Evolutionary conservation across 2,113 vertebrate species (phyloP).

Genomic region (Microtus richardsoni): DNA sequence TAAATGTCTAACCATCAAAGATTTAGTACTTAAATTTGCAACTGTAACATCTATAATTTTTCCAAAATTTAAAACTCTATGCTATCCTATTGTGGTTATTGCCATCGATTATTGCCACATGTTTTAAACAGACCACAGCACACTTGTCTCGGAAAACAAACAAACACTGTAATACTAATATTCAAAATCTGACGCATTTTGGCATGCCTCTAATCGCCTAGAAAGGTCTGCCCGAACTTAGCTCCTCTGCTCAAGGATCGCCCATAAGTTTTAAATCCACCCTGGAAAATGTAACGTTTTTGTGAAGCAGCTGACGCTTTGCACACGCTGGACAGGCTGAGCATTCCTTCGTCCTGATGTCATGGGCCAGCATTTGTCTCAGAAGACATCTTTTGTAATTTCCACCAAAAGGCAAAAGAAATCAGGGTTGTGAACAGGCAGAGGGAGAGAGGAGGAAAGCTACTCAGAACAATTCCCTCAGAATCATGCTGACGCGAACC

Average conservation of each 20-base stretch:
- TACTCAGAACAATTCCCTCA: constrained; percentile 80
- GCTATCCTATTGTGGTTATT: not conserved
- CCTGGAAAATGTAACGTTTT: constrained; percentile 84
- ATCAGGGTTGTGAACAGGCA: constrained; percentile 84
- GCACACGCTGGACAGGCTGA: constrained; percentile 82
- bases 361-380: constrained; percentile 89
- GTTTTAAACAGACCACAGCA: constrained; percentile 8
- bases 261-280: constrained; percentile 79
- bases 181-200: constrained; percentile 66
- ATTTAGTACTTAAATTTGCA: constrained; percentile 26
- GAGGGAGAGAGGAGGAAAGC: constrained; percentile 34
- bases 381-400: constrained; percentile 91
- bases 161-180: constrained; percentile 4
- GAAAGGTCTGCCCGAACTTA: constrained; percentile 33
- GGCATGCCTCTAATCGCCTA: constrained; percentile 26
- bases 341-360: constrained; percentile 90
- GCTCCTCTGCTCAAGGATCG: constrained; percentile 48
- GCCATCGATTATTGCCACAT: not conserved
- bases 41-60: constrained; percentile 15
- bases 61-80: constrained; percentile 7
- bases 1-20: constrained; percentile 20
- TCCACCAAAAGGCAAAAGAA: constrained; percentile 90
- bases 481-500: constrained; percentile 78
- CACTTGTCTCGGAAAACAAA: not conserved
- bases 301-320: constrained; percentile 87